phyloP scores from a whole-genome alignment of 2,797 vertebrate genomes.

The Myripristis murdjan region DNA sequence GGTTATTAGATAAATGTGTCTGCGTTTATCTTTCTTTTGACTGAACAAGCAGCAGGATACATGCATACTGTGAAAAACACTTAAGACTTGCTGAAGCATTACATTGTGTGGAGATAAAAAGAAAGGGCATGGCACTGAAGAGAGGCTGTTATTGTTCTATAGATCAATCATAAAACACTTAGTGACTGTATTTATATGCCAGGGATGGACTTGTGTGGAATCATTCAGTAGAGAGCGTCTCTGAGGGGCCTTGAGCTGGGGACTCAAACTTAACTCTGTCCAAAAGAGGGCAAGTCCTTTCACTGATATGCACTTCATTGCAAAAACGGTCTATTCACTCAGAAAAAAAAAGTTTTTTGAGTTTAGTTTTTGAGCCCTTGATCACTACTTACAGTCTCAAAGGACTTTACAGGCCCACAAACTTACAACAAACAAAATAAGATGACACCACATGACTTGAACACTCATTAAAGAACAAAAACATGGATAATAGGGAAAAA shows the following conservation, averaged over 20 bases:
- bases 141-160: slow-evolving; percentile 34
- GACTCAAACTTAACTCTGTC: slow-evolving; percentile 9
- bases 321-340: background rate
- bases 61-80: too few relatives aligned
- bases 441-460: too few relatives aligned
- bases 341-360: too few relatives aligned
- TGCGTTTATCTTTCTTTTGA: background rate
- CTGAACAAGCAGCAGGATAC: too few relatives aligned
- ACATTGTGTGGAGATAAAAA: slow-evolving; percentile 27
- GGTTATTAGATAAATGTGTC: too few relatives aligned
- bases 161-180: too few relatives aligned
- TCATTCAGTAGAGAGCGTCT: slow-evolving; percentile 23
- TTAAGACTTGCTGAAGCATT: slow-evolving; percentile 28
- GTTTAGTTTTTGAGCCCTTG: too few relatives aligned
- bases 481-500: too few relatives aligned
- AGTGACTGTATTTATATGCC: slow-evolving; percentile 3
- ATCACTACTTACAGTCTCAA: too few relatives aligned
- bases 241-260: slow-evolving; percentile 16
- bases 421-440: too few relatives aligned
- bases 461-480: too few relatives aligned
- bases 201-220: slow-evolving; percentile 18
- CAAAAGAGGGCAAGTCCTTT: background rate
- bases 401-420: too few relatives aligned
- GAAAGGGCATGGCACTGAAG: slow-evolving; percentile 45
- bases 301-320: background rate